Evolutionary conservation across 1,140 invertebrate genomes (phyloP).

Genomic region (Neodiprion lecontei): DNA sequence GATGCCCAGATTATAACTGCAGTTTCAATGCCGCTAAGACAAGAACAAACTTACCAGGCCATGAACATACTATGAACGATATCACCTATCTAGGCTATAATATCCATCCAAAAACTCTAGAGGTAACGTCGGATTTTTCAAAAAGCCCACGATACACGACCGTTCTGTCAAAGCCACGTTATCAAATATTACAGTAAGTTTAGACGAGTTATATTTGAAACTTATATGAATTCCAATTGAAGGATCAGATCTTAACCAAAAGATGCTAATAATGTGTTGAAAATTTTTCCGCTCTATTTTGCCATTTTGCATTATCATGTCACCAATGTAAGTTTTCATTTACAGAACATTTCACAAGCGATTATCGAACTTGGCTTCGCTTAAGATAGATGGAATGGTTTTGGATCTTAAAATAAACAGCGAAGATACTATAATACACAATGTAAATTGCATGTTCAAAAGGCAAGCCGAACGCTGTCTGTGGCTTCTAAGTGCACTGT

Average conservation of each 20-base stretch:
- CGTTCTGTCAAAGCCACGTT: conserved; percentile 5
- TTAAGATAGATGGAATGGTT: not conserved
- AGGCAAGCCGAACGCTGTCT: conserved; percentile 3
- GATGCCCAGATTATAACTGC: conserved; percentile 12
- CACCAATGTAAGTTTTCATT: not conserved
- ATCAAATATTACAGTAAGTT: not conserved
- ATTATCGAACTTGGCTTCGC: not conserved
- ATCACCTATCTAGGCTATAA: conserved; percentile 10
- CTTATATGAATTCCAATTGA: no score
- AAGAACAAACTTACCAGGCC: conserved; percentile 6
- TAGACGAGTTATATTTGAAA: not conserved
- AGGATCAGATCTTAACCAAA: no score
- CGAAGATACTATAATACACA: not conserved
- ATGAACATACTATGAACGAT: not conserved
- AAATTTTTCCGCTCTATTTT: not conserved
- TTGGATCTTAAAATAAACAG: not conserved
- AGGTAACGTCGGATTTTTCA: conserved; percentile 11
- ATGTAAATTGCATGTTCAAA: not conserved
- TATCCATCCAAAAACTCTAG: conserved; percentile 10
- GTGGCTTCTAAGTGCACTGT: not conserved
- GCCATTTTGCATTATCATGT: no score
- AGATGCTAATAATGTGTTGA: not conserved
- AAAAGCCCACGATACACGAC: not conserved
- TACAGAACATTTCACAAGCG: not conserved
- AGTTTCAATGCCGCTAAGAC: conserved; percentile 10